Percentiles rank a stretch among this genome's conserved stretches.
Conservation (phyloP, 23 tunicate species). For the Aplidium turbinatum region DNA sequence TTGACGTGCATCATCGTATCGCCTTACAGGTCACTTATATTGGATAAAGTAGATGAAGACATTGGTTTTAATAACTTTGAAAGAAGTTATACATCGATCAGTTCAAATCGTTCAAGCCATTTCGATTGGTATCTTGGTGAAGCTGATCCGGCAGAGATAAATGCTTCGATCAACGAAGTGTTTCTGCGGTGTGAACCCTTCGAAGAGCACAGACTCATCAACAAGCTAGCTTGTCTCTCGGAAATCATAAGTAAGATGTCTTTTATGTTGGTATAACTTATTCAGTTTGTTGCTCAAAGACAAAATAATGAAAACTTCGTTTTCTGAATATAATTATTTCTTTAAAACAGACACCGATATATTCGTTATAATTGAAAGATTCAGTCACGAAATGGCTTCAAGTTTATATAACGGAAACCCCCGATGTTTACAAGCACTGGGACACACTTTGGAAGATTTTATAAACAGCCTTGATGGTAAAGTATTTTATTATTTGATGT, state of each 20-base stretch:
- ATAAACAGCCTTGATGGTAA: constrained; percentile 57
- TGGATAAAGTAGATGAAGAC: no score
- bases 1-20: no score
- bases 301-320: not conserved
- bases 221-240: constrained; percentile 33
- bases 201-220: constrained; percentile 22
- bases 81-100: no score
- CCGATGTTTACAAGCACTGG: constrained; percentile 11
- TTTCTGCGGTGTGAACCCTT: not conserved
- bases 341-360: constrained; percentile 34
- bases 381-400: constrained; percentile 43
- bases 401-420: not conserved
- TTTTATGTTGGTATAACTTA: no score
- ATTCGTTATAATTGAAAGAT: constrained; percentile 20
- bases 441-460: constrained; percentile 46
- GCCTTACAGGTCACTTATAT: no score
- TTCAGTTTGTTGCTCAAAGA: not conserved
- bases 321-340: not conserved
- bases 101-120: no score
- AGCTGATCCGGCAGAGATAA: no score
- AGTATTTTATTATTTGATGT: no score
- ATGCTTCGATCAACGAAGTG: not conserved
- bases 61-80: no score
- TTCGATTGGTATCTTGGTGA: no score
- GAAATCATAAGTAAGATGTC: constrained; percentile 38